phyloP scores from a whole-genome alignment of 37 sponge, comb jelly and placozoan genomes.

The Petrosia ficiformis region DNA sequence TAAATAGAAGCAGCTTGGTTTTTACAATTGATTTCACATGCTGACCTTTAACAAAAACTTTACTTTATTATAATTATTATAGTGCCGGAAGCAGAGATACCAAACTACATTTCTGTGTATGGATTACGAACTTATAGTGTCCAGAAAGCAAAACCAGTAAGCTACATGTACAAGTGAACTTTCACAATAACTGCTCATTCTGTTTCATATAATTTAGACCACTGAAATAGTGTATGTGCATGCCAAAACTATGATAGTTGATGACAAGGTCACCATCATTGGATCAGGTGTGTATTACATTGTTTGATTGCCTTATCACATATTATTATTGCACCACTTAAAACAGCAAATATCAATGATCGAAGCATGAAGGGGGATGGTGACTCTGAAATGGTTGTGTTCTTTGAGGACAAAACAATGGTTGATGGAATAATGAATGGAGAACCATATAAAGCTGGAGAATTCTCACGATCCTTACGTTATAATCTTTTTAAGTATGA shows the following conservation, averaged over 20 bases:
- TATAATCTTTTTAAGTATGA: constrained; percentile 44
- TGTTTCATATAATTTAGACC: neutral
- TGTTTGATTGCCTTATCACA: neutral
- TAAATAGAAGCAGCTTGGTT: too few relatives aligned
- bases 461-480: constrained; percentile 45
- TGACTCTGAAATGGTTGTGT: constrained; percentile 51
- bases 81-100: constrained; percentile 8
- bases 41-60: too few relatives aligned
- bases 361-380: constrained; percentile 58
- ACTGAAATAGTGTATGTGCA: constrained; percentile 55
- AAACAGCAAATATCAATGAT: constrained; percentile 67
- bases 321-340: neutral
- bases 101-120: constrained; percentile 31
- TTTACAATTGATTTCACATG: too few relatives aligned
- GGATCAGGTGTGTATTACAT: constrained; percentile 44
- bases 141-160: constrained; percentile 20
- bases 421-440: constrained; percentile 43
- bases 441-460: constrained; percentile 25
- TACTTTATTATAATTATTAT: neutral
- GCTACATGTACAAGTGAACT: too few relatives aligned
- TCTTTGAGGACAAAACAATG: constrained; percentile 43
- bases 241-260: constrained; percentile 57
- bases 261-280: constrained; percentile 49
- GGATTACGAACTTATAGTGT: constrained; percentile 32
- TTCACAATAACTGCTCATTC: too few relatives aligned